Evolutionary conservation across 2,797 vertebrate species (phyloP).

Genomic region (Halcyon chelicuti): DNA sequence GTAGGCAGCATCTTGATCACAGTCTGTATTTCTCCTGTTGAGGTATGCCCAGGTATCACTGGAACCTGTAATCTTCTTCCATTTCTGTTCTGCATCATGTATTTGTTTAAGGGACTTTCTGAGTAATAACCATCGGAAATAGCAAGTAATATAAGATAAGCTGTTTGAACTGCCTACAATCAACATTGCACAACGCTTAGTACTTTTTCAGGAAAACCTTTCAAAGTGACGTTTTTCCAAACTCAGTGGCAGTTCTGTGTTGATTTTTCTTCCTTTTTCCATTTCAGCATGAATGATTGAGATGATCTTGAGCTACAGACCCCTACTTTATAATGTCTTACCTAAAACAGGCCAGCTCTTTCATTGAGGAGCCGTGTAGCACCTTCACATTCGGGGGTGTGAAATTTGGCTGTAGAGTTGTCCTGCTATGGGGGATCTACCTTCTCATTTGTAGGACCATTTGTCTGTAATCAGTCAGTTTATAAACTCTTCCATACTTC

Average conservation of each 20-base stretch:
- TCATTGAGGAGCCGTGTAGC: background rate
- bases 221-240: slow-evolving; percentile 10
- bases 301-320: background rate
- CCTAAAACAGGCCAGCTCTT: background rate
- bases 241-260: background rate
- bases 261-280: background rate
- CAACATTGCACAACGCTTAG: background rate
- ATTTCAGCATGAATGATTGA: slow-evolving; percentile 17
- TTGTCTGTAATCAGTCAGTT: background rate
- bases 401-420: background rate
- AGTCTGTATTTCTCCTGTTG: background rate
- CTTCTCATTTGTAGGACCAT: background rate
- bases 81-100: background rate
- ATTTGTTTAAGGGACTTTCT: slow-evolving; percentile 23
- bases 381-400: background rate
- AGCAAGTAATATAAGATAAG: background rate
- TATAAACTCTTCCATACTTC: background rate
- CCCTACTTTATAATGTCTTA: background rate
- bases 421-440: background rate
- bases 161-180: background rate
- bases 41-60: background rate
- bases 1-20: background rate
- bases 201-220: slow-evolving; percentile 32
- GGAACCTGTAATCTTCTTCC: background rate
- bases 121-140: background rate